Conservation (phyloP, 2,797 vertebrate species). For the Takifugu ocellatus region DNA sequence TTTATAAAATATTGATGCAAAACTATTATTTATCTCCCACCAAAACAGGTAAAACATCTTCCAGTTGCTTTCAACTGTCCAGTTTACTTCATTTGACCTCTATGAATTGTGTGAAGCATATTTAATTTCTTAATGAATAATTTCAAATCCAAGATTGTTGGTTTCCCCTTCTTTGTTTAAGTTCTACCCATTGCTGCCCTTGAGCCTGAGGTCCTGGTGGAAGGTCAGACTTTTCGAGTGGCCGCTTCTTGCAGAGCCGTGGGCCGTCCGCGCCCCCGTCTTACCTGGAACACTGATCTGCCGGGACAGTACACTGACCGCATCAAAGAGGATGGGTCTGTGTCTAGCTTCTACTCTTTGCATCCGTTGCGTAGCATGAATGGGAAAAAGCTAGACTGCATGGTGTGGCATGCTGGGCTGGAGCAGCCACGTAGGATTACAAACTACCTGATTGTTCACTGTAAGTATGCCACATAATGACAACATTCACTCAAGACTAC, state of each 20-base stretch:
- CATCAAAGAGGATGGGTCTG: conserved; percentile 63
- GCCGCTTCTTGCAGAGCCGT: conserved; percentile 86
- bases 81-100: too few species aligned
- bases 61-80: too few species aligned
- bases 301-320: conserved; percentile 70
- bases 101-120: background rate
- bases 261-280: conserved; percentile 77
- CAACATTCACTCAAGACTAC: too few species aligned
- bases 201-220: conserved; percentile 78
- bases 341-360: conserved; percentile 82
- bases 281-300: conserved; percentile 88
- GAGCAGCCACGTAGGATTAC: conserved; percentile 76
- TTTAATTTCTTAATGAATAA: background rate
- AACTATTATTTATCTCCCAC: too few species aligned
- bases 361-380: conserved; percentile 88
- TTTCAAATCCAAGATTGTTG: background rate
- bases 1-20: too few species aligned
- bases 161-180: conserved; percentile 30
- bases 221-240: conserved; percentile 78
- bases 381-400: conserved; percentile 82
- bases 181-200: conserved; percentile 83
- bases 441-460: conserved; percentile 81
- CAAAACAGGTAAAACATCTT: too few species aligned
- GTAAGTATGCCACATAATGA: conserved; percentile 66
- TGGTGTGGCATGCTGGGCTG: conserved; percentile 84